These are phyloP conservation scores for Forbesichthys agassizii DNA, from an alignment of 2,113 vertebrate species.

Conservation along the genomic window DNA sequence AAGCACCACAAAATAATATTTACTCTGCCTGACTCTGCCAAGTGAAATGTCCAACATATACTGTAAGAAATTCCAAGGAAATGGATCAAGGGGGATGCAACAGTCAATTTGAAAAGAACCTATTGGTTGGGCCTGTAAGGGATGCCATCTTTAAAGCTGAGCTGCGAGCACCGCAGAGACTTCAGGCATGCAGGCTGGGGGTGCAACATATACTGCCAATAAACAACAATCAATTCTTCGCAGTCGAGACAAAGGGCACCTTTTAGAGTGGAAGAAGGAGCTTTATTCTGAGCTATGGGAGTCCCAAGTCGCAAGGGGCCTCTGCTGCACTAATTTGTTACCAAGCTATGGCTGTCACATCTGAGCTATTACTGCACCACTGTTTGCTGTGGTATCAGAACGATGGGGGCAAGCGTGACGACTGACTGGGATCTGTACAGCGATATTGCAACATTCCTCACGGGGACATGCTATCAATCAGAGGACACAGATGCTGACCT, in stretches of 20 bases:
- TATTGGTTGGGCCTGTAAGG: constrained; percentile 3
- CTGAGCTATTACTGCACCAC: constrained; percentile 72
- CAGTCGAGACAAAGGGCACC: constrained; percentile 63
- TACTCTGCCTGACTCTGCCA: neutral
- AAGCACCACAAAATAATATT: neutral
- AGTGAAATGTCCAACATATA: neutral
- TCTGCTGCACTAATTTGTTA: constrained; percentile 73
- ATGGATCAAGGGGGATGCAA: constrained; percentile 17
- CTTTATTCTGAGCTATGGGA: constrained; percentile 48
- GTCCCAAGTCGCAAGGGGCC: constrained; percentile 20
- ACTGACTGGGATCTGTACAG: constrained; percentile 45
- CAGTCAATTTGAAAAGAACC: constrained; percentile 28
- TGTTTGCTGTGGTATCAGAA: constrained; percentile 71
- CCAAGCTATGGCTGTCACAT: constrained; percentile 63
- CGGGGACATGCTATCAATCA: constrained; percentile 57
- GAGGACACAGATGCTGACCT: constrained; percentile 28
- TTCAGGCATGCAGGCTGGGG: constrained; percentile 39
- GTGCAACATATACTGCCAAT: constrained; percentile 51
- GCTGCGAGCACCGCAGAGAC: constrained; percentile 11
- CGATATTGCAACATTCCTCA: constrained; percentile 31
- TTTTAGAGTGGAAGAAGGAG: constrained; percentile 54
- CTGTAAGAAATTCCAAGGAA: constrained; percentile 15
- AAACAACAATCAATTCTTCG: constrained; percentile 58
- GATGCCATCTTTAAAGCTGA: constrained; percentile 2
- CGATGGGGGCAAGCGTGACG: constrained; percentile 51